A percentile compares a stretch with the other conserved stretches of the same genome.
phyloP scores from a whole-genome alignment of 2,888 invertebrate species.

The Folsomia manolachei region DNA sequence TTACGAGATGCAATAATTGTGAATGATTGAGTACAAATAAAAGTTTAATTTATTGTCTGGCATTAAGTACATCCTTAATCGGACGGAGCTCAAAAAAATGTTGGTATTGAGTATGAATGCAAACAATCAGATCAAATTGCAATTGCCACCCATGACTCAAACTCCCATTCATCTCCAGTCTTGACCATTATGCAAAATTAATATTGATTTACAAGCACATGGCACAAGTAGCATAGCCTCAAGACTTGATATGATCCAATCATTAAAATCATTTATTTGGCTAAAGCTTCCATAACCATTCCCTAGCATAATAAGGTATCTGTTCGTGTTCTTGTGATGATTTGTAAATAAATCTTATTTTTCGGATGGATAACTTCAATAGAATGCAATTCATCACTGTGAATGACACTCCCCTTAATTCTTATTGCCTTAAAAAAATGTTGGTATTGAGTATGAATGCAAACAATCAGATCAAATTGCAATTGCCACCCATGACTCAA shows the following conservation, averaged over 20 bases:
- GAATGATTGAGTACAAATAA: not conserved
- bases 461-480: not conserved
- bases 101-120: no score
- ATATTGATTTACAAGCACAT: no score
- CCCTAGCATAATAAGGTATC: not conserved
- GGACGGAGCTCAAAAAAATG: not conserved
- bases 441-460: not conserved
- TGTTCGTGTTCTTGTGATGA: not conserved
- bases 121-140: not conserved
- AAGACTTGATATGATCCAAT: not conserved
- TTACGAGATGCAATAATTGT: not conserved
- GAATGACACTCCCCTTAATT: not conserved
- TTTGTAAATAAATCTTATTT: slow-evolving; percentile 17
- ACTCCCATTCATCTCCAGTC: not conserved
- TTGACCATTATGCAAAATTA: not conserved
- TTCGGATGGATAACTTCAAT: not conserved
- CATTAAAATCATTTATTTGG: not conserved
- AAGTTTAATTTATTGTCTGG: not conserved
- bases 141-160: not conserved
- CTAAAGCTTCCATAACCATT: no score
- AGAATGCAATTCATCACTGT: not conserved
- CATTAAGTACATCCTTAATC: not conserved
- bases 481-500: not conserved
- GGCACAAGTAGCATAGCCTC: not conserved
- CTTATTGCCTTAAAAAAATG: not conserved